phyloP scores from a whole-genome alignment of 2,888 invertebrate genomes.

The Eledone cirrhosa region DNA sequence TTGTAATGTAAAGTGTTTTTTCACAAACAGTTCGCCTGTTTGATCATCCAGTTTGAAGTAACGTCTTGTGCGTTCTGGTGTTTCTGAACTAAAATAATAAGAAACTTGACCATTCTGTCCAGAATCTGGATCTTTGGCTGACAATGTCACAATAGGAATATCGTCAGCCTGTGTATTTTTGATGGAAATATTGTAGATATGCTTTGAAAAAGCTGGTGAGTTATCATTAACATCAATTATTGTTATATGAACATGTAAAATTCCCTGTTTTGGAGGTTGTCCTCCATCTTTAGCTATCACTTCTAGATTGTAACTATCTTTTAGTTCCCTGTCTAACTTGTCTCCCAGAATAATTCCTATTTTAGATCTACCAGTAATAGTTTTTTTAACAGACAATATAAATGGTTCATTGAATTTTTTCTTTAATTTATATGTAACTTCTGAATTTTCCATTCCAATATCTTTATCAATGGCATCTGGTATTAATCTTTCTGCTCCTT shows the following conservation, averaged over 20 bases:
- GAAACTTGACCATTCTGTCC: constrained; percentile 1
- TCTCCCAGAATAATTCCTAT: constrained; percentile 1
- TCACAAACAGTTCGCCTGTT: background rate
- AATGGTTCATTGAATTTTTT: background rate
- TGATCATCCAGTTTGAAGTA: background rate
- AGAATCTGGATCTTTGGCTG: background rate
- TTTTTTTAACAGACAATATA: background rate
- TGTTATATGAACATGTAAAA: constrained; percentile 29
- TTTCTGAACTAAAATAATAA: constrained; percentile 7
- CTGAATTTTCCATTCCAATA: background rate
- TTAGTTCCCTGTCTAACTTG: constrained; percentile 29
- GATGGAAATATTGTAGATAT: constrained; percentile 15
- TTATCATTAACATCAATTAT: constrained; percentile 36
- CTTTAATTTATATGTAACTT: background rate
- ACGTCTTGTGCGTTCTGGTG: background rate
- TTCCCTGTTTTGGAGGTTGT: constrained; percentile 5
- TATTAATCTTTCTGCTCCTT: background rate
- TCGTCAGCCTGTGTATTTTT: background rate
- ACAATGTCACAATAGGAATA: background rate
- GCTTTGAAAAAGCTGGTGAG: constrained; percentile 32
- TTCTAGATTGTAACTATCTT: background rate
- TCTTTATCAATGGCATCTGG: constrained; percentile 18
- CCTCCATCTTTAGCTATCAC: constrained; percentile 33
- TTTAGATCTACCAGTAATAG: background rate
- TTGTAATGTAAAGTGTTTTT: background rate